Evolutionary conservation across 2,113 vertebrate species (phyloP), one percentile per base, ranked within the genome.

Genomic region (Nibea albiflora): DNA sequence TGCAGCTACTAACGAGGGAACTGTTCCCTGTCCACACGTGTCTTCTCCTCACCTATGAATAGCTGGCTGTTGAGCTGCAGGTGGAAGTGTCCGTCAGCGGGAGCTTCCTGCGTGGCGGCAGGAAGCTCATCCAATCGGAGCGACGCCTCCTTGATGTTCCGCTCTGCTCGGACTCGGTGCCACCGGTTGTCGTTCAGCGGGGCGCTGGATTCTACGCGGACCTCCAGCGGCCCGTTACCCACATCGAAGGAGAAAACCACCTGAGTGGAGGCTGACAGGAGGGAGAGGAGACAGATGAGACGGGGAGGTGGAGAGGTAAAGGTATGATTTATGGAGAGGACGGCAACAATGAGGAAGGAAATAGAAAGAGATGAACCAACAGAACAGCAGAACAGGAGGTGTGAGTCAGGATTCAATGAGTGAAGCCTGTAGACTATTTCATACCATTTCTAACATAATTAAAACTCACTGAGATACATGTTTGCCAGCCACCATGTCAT

Each of bases 41-140:
- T 39, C 17, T 16, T 26, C 3, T 5, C 8, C 89, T 77, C 71
- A 99, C 98, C 98, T 80, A 99, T 97, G 77, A 97, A 99, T 24
- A 99, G 95, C 76, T 98, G 97, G 86, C 98, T 99, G 93, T 98
- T 99, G 90, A 99, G 97, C 86, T 98, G 98, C 49, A 99, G 84
- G 28, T 96, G 97, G 62, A 97, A 94, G 44, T 97, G 98, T 0
- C 98, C 98, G 2, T 98, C 96, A 0, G 94, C 39, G 0, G 97
- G 96, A n/a, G 97, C 96, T 46, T 90, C 67, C 19, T 94, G 93
- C 0, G 88, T 94, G 39, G 85, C 94, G 0, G 85, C 92, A 1
- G 95, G 94, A 58, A 97, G 93, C 0, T 92, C 93, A 74, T 99
- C 97, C 78, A 99, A 92, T 49, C 92, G 95, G 9, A 99, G 90